These are phyloP conservation scores for Hedychridium roseum DNA, from an alignment of 2,888 invertebrate species.

Conservation along the genomic window DNA sequence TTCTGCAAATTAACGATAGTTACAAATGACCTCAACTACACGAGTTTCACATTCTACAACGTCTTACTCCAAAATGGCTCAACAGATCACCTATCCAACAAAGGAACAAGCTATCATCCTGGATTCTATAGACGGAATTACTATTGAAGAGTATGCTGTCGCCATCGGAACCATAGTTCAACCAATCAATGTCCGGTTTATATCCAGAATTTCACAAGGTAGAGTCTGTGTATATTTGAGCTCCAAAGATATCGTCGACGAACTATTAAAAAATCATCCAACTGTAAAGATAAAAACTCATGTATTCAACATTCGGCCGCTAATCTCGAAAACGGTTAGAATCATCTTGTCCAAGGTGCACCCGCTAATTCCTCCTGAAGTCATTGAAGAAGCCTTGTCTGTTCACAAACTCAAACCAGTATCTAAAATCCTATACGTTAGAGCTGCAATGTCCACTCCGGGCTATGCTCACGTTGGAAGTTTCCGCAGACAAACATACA, in stretches of 20 bases:
- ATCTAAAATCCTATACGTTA: slow-evolving; percentile 12
- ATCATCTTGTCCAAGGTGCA: slow-evolving; percentile 20
- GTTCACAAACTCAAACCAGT: slow-evolving; percentile 2
- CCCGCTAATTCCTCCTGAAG: slow-evolving; percentile 15
- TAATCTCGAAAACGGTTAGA: slow-evolving; percentile 15
- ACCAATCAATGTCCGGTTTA: slow-evolving; percentile 12
- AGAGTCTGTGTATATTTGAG: slow-evolving; percentile 20
- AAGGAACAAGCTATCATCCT: slow-evolving; percentile 20
- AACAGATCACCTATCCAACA: slow-evolving; percentile 7
- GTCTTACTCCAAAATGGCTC: slow-evolving; percentile 3
- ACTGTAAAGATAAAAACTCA: not conserved
- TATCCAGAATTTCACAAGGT: slow-evolving; percentile 18
- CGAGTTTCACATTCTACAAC: too few species aligned
- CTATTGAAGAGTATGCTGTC: slow-evolving; percentile 6
- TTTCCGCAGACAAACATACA: slow-evolving; percentile 10
- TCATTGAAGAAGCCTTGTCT: slow-evolving; percentile 4
- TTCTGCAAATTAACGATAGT: not conserved
- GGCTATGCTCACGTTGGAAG: slow-evolving; percentile 14
- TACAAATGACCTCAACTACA: too few species aligned
- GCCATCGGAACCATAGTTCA: slow-evolving; percentile 11
- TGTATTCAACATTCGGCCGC: slow-evolving; percentile 8
- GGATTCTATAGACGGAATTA: slow-evolving; percentile 7
- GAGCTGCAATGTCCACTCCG: slow-evolving; percentile 8
- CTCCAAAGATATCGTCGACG: slow-evolving; percentile 8
- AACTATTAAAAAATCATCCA: slow-evolving; percentile 9